Percentiles rank a stretch among this genome's conserved stretches.
phyloP scores from a whole-genome alignment of 2,888 invertebrate genomes.

The Rhaphigaster nebulosa region DNA sequence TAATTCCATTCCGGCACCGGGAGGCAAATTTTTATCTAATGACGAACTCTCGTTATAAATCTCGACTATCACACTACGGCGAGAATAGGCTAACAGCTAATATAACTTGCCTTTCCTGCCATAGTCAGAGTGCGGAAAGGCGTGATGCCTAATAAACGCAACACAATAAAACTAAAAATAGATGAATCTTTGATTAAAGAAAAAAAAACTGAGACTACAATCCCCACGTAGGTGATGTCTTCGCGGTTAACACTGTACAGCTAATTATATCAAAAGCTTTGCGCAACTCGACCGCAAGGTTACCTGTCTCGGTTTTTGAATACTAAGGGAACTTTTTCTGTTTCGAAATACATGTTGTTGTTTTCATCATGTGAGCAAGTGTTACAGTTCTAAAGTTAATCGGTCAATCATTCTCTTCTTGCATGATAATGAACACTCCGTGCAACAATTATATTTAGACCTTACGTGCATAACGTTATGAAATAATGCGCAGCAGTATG shows the following conservation, averaged over 20 bases:
- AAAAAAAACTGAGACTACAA: neutral
- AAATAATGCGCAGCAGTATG: neutral
- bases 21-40: too few species aligned
- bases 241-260: neutral
- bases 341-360: neutral
- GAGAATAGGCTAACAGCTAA: too few species aligned
- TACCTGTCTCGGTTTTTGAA: constrained; percentile 1
- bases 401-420: neutral
- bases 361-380: neutral
- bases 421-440: neutral
- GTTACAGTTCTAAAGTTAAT: neutral
- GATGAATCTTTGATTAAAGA: neutral
- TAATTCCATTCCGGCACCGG: too few species aligned
- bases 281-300: constrained; percentile 6
- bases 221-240: neutral
- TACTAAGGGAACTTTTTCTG: neutral
- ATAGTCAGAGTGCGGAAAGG: too few species aligned
- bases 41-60: too few species aligned
- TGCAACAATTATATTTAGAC: neutral
- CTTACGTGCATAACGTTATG: neutral
- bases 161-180: neutral
- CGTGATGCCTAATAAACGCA: too few species aligned
- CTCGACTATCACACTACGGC: too few species aligned
- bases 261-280: constrained; percentile 26
- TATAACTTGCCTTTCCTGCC: too few species aligned